Base-by-base conservation (phyloP, 2,797 vertebrate species). In the Acrocephalus scirpaceus region DNA sequence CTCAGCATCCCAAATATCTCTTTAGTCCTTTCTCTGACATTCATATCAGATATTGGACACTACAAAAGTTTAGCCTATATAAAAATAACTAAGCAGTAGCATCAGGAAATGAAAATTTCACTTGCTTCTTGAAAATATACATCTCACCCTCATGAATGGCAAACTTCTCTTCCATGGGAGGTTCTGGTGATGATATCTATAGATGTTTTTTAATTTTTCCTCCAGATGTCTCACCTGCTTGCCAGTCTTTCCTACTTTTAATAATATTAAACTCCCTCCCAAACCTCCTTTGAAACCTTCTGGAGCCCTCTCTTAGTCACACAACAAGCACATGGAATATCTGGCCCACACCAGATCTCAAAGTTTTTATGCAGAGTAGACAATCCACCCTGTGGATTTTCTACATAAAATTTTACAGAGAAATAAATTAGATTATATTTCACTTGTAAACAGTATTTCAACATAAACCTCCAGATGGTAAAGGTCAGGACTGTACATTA, bases 401-500 rank as follows among this genome's bases (percentile, higher is more conserved):
- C 72, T 77, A 73, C 25, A 23, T 40, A 92, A 83, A 21, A 90
- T 50, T 61, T 86, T 77, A 89, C 56, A 73, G 22, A 77, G 60
- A 88, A 96, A 91, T 73, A 85, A 80, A 96, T 90, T 86, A 81
- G 66, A 86, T 95, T 89, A 54, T 77, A 91, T 83, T 96, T 94
- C 70, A 83, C 36, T 75, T 93, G 56, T 91, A 95, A 94, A 81
- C 65, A 23, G 6, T 72, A 96, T 89, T 86, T 70, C 50, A 96
- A 90, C 32, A 73, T 79, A 96, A 93, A 30, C 54, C 48, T 93
- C 83, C 93, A 92, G 80, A 95, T 77, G 48, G 62, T 69, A 91
- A 95, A 97, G 88, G 82, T 91, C 88, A 95, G 56, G 47, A 92
- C 34, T 92, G 16, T 80, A 95, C 90, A 95, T 90, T 96, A 93